Percentiles rank a stretch among this genome's conserved stretches.
Evolutionary conservation across 2,797 vertebrate genomes (phyloP).

Genomic region (Sylvia borin): DNA sequence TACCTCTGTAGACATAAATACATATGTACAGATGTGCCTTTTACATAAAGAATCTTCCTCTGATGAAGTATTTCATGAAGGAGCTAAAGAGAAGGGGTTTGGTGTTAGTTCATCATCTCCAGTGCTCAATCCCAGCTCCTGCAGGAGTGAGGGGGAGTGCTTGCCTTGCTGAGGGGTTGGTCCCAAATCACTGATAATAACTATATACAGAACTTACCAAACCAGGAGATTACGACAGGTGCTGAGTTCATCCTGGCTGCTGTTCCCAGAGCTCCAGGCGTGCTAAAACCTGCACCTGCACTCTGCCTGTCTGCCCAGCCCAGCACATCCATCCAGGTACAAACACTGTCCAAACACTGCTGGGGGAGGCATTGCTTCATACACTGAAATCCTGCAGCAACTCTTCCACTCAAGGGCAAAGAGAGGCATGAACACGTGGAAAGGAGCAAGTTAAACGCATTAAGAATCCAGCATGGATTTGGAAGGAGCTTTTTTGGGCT

Average conservation of each 20-base stretch:
- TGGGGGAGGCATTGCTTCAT: conserved; percentile 33
- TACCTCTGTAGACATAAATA: not conserved
- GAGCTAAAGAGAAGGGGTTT: not conserved
- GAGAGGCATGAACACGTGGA: not conserved
- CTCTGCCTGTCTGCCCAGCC: not conserved
- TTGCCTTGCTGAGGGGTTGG: not conserved
- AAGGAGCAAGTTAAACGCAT: not conserved
- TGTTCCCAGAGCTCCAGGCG: not conserved
- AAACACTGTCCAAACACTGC: not conserved
- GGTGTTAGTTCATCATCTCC: not conserved
- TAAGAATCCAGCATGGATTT: not conserved
- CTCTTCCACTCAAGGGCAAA: not conserved
- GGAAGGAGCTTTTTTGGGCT: not conserved
- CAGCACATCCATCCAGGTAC: not conserved
- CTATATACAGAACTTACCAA: not conserved
- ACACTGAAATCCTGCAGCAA: not conserved
- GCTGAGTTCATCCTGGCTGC: not conserved
- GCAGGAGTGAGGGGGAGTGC: not conserved
- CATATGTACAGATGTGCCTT: not conserved
- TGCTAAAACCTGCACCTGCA: conserved; percentile 49
- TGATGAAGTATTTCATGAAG: not conserved
- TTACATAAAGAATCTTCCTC: not conserved
- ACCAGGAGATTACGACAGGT: not conserved
- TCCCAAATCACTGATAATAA: not conserved
- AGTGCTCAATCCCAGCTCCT: not conserved